Percentiles rank a stretch among this genome's conserved stretches.
Evolutionary conservation across 2,888 invertebrate species (phyloP).

Genomic region (Agrilus cyanescens): DNA sequence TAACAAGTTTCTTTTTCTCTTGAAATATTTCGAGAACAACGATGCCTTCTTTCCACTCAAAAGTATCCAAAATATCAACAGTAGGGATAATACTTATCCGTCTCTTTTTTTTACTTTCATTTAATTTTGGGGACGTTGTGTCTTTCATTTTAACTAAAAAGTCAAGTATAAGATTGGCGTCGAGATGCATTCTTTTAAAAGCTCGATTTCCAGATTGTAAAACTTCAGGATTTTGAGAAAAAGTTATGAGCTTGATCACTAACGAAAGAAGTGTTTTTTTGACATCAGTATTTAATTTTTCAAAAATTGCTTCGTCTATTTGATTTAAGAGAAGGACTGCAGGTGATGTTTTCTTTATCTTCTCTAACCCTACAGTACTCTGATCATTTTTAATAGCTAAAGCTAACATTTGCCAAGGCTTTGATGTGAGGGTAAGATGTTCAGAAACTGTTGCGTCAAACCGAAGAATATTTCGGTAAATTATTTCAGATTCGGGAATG

Average conservation of each 20-base stretch:
- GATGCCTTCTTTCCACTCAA: conserved; percentile 68
- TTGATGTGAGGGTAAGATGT: conserved; percentile 20
- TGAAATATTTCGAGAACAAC: conserved; percentile 75
- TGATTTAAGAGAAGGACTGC: conserved; percentile 42
- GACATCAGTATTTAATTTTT: conserved; percentile 37
- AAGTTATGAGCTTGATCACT: conserved; percentile 44
- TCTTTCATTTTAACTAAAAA: conserved; percentile 50
- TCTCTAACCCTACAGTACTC: conserved; percentile 33
- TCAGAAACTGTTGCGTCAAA: conserved; percentile 22
- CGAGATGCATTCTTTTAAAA: conserved; percentile 54
- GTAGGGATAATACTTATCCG: conserved; percentile 38
- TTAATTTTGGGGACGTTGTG: conserved; percentile 34
- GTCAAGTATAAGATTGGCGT: conserved; percentile 46
- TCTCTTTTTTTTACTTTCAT: conserved; percentile 33
- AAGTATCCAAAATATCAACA: conserved; percentile 49
- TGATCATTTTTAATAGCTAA: conserved; percentile 42
- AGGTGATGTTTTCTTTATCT: conserved; percentile 35
- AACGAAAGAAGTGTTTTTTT: conserved; percentile 38
- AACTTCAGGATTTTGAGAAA: conserved; percentile 47
- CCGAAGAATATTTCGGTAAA: conserved; percentile 21
- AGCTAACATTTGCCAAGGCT: conserved; percentile 48
- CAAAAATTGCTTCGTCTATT: conserved; percentile 44
- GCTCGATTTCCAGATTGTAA: conserved; percentile 48
- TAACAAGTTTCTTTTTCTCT: conserved; percentile 65
- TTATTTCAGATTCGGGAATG: conserved; percentile 18